phyloP scores from a whole-genome alignment of 2,888 invertebrate species.

The Nemurella pictetii region DNA sequence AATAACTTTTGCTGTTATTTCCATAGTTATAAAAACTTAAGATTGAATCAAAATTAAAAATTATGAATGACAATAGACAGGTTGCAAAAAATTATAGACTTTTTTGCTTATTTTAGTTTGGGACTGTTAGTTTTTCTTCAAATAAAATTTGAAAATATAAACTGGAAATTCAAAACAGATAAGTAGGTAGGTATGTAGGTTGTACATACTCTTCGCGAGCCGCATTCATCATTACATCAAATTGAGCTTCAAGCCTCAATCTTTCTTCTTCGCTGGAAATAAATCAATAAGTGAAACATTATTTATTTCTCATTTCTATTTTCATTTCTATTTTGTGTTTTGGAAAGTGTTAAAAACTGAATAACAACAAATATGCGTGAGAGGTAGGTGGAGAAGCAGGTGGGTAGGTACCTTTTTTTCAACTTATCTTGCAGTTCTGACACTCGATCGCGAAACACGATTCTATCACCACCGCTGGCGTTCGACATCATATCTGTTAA shows the following conservation, averaged over 20 bases:
- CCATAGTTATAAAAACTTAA: not conserved
- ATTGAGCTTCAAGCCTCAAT: slow-evolving; percentile 39
- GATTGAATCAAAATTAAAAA: not conserved
- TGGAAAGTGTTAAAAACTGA: no score
- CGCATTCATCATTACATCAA: slow-evolving; percentile 35
- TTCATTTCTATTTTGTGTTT: no score
- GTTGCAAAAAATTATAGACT: no score
- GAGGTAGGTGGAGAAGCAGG: not conserved
- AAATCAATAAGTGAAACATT: slow-evolving; percentile 1
- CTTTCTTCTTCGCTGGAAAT: slow-evolving; percentile 41
- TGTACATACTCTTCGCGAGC: slow-evolving; percentile 40
- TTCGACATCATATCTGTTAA: slow-evolving; percentile 30
- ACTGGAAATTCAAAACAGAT: no score
- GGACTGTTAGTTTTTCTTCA: no score
- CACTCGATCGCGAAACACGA: slow-evolving; percentile 38
- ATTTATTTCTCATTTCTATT: not conserved
- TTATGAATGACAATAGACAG: not conserved
- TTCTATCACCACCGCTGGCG: slow-evolving; percentile 30
- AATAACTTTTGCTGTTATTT: not conserved
- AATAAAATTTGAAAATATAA: no score
- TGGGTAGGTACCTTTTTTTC: slow-evolving; percentile 37
- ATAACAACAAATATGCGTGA: not conserved
- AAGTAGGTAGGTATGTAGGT: not conserved
- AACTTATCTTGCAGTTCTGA: slow-evolving; percentile 39
- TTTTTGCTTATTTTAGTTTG: no score